Base-by-base conservation (phyloP, 2,888 invertebrate species). In the Eilema griseolum region DNA sequence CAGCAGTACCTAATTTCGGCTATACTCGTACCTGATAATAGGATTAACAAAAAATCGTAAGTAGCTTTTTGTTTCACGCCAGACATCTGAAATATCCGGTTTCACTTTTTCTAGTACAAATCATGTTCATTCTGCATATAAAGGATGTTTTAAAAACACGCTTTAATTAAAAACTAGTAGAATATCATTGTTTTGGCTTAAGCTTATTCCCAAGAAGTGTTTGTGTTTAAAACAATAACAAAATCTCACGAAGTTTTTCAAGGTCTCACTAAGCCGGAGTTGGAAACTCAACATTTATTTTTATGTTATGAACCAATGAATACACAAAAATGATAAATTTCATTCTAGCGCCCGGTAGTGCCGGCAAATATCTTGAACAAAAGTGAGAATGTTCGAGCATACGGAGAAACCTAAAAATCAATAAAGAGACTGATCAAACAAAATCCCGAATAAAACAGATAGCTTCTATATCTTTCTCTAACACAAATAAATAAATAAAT, bases 231-330 rank as follows among this genome's bases (percentile, higher is more conserved):
- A 61, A 66, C 61, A 70, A 70, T 66, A 52, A 52, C n/a, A 37
- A 52, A 61, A 61, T 70, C 69, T 60, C 69, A 70, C 69, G 65
- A 66, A 66, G 33, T 61, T 23, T 2, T 23, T 61, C 65, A 70
- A 70, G 65, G 61, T 66, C 62, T 59, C 20, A 26, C 14, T 46
- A 14, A 57, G 24, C 61, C 56, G 62, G 66, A 60, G 59, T 37
- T 66, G 37, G 31, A 31, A 14, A 33, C 31, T 33, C 24, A n/a
- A n/a, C 8, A 10, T 52, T n/a, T 10, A n/a, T n/a, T 52, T n/a
- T n/a, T 52, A 16, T 52, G 20, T 52, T 52, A n/a, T 52, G n/a
- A 3, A 24, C 26, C 24, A 59, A 24, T 24, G 26, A 12, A 24
- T 4, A 59, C 3, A 3, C n/a, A 14, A 26, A 59, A 26, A 26